Conservation (phyloP, 2,797 vertebrate species). For the Pogonophryne albipinna region DNA sequence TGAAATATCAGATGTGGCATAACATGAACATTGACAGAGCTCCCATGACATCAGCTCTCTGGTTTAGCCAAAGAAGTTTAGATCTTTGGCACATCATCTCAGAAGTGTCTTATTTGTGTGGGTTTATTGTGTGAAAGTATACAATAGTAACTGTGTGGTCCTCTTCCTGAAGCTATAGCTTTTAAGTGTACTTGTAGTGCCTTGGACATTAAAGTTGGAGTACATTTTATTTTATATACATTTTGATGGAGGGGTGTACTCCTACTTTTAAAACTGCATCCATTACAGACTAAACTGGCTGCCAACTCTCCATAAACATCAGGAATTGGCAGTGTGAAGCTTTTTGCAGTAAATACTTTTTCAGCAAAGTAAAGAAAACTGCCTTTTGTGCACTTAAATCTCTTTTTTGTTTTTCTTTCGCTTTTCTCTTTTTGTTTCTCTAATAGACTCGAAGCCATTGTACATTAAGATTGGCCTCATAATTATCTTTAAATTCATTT, state of each 20-base stretch:
- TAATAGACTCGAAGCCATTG: too few relatives aligned
- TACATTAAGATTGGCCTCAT: too few relatives aligned
- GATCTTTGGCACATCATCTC: constrained; percentile 55
- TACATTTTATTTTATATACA: neutral
- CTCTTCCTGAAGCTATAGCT: neutral
- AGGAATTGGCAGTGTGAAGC: constrained; percentile 16
- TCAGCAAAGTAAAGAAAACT: constrained; percentile 7
- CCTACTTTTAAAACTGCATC: neutral
- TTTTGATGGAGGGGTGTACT: neutral
- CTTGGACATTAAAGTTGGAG: neutral
- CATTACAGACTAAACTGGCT: too few relatives aligned
- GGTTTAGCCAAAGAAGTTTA: constrained; percentile 65
- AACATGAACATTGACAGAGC: constrained; percentile 55
- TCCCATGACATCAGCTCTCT: constrained; percentile 76
- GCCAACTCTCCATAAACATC: neutral
- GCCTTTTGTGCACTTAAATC: too few relatives aligned
- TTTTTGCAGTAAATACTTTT: neutral
- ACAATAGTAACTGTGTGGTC: neutral
- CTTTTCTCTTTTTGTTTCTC: too few relatives aligned
- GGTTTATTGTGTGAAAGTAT: constrained; percentile 5
- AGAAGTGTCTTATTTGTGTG: constrained; percentile 34
- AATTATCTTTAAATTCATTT: too few relatives aligned
- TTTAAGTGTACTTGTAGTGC: neutral
- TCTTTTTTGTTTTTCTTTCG: neutral
- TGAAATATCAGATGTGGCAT: constrained; percentile 74